phyloP scores from a whole-genome alignment of 53 echinoderm and acorn worm genomes.

The Paracentrotus lividus region DNA sequence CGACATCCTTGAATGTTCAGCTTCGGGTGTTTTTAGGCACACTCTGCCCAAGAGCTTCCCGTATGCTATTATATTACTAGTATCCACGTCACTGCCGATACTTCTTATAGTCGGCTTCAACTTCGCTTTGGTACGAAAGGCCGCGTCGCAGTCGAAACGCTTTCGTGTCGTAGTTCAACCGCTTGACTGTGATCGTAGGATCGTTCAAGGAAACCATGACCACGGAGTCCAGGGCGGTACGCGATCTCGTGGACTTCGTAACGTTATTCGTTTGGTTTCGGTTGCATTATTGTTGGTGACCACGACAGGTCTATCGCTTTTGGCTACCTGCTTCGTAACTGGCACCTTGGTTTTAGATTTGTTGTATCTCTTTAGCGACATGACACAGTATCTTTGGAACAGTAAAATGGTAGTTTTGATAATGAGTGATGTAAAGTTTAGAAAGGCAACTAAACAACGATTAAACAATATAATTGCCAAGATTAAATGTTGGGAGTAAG shows the following conservation, averaged over 20 bases:
- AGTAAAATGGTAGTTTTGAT: conserved; percentile 10
- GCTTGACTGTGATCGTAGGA: not conserved
- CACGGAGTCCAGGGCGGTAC: not conserved
- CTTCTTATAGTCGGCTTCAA: not conserved
- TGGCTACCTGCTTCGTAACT: not conserved
- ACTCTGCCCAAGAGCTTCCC: not conserved
- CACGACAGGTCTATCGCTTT: not conserved
- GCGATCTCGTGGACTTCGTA: not conserved
- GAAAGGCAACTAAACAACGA: not conserved
- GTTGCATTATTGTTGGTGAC: not conserved
- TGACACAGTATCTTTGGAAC: not conserved
- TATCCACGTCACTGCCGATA: not conserved
- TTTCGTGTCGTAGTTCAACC: not conserved
- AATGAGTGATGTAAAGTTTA: not conserved
- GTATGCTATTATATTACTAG: not conserved
- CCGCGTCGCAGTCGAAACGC: not conserved
- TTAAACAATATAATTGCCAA: not conserved
- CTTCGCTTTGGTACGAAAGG: not conserved
- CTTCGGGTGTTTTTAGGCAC: not conserved
- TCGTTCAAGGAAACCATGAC: not conserved
- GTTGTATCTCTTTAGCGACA: not conserved
- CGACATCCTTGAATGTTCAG: not conserved
- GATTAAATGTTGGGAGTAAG: not conserved
- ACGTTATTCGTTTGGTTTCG: not conserved
- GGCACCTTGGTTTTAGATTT: not conserved